Conservation (phyloP, 1,140 invertebrate species). For the Leptoteleia sp. region DNA sequence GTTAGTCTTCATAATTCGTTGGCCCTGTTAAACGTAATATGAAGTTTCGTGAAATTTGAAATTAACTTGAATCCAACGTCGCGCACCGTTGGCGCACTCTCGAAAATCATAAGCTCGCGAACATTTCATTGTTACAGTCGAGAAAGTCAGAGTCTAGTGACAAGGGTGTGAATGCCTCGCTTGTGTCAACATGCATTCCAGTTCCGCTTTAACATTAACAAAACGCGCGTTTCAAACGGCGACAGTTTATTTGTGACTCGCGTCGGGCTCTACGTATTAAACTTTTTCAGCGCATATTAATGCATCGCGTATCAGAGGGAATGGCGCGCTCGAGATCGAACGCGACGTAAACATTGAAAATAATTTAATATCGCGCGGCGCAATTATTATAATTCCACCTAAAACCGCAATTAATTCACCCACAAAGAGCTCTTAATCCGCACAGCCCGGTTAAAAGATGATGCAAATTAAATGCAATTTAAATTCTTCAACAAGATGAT, state of each 20-base stretch:
- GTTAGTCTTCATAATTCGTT: constrained; percentile 49
- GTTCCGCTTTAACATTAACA: constrained; percentile 33
- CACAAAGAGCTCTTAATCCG: constrained; percentile 11
- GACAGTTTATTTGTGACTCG: constrained; percentile 37
- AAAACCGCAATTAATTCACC: constrained; percentile 2
- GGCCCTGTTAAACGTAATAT: constrained; percentile 33
- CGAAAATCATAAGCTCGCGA: constrained; percentile 49
- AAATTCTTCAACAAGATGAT: constrained; percentile 16
- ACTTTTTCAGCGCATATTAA: constrained; percentile 38
- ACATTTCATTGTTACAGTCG: constrained; percentile 59
- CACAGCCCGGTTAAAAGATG: not conserved
- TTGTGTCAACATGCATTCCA: constrained; percentile 38
- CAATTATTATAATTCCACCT: constrained; percentile 5
- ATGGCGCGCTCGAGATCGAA: not conserved
- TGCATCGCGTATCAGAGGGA: not conserved
- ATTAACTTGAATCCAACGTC: constrained; percentile 54
- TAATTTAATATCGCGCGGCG: not conserved
- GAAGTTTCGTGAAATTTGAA: constrained; percentile 53
- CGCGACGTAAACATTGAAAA: not conserved
- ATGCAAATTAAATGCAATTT: constrained; percentile 37
- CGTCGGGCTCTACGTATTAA: constrained; percentile 10
- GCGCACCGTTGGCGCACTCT: constrained; percentile 29
- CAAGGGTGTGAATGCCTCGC: constrained; percentile 50
- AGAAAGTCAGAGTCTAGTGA: constrained; percentile 52
- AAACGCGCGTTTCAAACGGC: constrained; percentile 15